Conservation (phyloP, 92 coral and sea anemone species). For the Hydrozoanthus gracilis region DNA sequence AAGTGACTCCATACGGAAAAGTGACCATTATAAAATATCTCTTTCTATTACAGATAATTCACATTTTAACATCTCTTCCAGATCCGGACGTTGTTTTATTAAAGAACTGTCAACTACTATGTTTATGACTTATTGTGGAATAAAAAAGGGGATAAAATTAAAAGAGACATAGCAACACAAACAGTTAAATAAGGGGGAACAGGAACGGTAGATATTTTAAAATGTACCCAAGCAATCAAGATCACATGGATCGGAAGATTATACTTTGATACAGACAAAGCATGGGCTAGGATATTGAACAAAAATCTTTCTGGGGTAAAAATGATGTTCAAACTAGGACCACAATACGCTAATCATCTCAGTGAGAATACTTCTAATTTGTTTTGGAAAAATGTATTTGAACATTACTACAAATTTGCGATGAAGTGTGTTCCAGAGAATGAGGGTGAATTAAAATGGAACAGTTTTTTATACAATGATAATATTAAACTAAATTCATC, state of each 20-base stretch:
- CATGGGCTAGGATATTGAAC: slow-evolving; percentile 1
- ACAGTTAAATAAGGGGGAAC: background rate
- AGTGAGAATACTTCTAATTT: background rate
- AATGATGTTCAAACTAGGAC: slow-evolving; percentile 1
- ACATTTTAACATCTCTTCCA: slow-evolving; percentile 6
- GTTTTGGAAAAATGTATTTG: slow-evolving; percentile 17
- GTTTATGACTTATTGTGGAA: slow-evolving; percentile 3
- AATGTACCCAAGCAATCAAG: background rate
- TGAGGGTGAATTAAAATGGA: slow-evolving; percentile 2
- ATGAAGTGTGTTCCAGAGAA: slow-evolving; percentile 13
- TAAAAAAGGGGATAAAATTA: slow-evolving; percentile 6
- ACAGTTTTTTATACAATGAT: slow-evolving; percentile 11
- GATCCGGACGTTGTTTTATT: background rate
- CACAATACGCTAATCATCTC: slow-evolving; percentile 1
- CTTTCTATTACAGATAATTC: background rate
- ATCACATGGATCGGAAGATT: slow-evolving; percentile 18
- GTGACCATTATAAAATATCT: slow-evolving; percentile 1
- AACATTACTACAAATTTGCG: slow-evolving; percentile 11
- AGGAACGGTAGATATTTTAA: background rate
- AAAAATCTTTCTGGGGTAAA: background rate
- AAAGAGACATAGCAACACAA: slow-evolving; percentile 1
- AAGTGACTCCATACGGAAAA: slow-evolving; percentile 8
- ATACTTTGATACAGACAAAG: background rate
- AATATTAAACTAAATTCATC: slow-evolving; percentile 5
- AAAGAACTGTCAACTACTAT: slow-evolving; percentile 2